phyloP scores from a whole-genome alignment of 2,113 vertebrate species.

The Myrmophylax atrothorax region DNA sequence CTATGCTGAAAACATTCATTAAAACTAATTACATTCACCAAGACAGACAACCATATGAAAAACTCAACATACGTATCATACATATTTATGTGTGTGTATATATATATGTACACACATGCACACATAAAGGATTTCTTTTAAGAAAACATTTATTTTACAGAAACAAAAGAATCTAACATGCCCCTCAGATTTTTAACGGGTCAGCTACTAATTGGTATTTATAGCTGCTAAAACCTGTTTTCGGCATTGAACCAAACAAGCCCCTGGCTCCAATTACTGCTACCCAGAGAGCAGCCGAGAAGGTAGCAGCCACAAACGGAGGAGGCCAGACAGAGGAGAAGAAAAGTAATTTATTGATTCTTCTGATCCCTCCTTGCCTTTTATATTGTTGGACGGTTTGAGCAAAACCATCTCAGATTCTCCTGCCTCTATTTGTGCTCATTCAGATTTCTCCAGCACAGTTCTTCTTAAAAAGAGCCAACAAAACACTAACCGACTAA shows the following conservation, averaged over 20 bases:
- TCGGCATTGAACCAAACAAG: constrained; percentile 35
- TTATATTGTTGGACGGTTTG: background rate
- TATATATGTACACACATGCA: too few species aligned
- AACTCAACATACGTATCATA: background rate
- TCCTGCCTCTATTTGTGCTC: background rate
- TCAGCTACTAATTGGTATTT: constrained; percentile 48
- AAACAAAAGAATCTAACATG: constrained; percentile 20
- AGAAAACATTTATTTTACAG: constrained; percentile 2
- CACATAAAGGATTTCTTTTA: background rate
- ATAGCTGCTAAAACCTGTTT: constrained; percentile 60
- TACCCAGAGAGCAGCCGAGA: background rate
- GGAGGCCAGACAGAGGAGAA: background rate
- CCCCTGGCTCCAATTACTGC: constrained; percentile 47
- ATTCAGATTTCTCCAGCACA: background rate
- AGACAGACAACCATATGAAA: background rate
- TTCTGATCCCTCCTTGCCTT: background rate
- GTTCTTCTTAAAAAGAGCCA: background rate
- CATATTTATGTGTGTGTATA: too few species aligned
- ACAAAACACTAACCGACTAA: background rate
- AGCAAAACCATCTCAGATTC: background rate
- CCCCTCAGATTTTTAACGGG: constrained; percentile 33
- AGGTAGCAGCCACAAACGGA: background rate
- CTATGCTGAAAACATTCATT: background rate
- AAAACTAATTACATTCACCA: background rate
- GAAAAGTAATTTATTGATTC: constrained; percentile 23